Evolutionary conservation across 23 tunicate species (phyloP).

Genomic region (Oikopleura dioica): DNA sequence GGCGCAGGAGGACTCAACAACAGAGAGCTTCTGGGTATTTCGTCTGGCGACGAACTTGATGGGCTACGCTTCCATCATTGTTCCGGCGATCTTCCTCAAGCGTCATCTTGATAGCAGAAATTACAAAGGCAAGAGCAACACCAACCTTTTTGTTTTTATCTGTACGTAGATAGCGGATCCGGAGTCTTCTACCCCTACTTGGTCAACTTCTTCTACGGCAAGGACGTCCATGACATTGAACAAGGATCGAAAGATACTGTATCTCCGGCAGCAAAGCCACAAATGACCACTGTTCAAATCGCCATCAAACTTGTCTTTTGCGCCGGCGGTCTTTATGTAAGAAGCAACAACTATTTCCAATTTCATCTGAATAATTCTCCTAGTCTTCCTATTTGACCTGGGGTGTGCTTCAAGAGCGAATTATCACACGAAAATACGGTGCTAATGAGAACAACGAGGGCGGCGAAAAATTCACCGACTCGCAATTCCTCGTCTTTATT

Average conservation of each 20-base stretch:
- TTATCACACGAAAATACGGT: slow-evolving; percentile 78
- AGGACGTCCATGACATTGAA: slow-evolving; percentile 7
- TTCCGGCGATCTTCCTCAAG: not conserved
- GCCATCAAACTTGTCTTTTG: not conserved
- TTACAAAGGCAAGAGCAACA: slow-evolving; percentile 1
- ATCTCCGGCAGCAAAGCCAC: not conserved
- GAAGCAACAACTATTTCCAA: too few species aligned
- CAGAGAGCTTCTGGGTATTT: not conserved
- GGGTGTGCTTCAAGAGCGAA: slow-evolving; percentile 95
- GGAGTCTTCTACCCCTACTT: slow-evolving; percentile 7
- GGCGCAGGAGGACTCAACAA: too few species aligned
- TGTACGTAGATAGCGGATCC: not conserved
- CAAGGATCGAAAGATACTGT: not conserved
- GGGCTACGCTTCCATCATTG: not conserved
- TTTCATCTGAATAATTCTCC: too few species aligned
- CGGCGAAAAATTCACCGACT: slow-evolving; percentile 79
- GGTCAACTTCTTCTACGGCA: not conserved
- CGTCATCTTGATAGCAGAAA: not conserved
- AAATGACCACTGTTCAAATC: not conserved
- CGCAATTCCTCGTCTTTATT: slow-evolving; percentile 92
- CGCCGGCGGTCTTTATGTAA: slow-evolving; percentile 9
- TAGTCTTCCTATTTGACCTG: slow-evolving; percentile 79
- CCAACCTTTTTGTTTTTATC: not conserved
- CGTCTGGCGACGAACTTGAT: not conserved
- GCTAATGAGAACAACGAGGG: slow-evolving; percentile 20